A percentile compares a stretch with the other conserved stretches of the same genome.
Evolutionary conservation across 2,797 vertebrate species (phyloP).

Genomic region (Girardinus metallicus): DNA sequence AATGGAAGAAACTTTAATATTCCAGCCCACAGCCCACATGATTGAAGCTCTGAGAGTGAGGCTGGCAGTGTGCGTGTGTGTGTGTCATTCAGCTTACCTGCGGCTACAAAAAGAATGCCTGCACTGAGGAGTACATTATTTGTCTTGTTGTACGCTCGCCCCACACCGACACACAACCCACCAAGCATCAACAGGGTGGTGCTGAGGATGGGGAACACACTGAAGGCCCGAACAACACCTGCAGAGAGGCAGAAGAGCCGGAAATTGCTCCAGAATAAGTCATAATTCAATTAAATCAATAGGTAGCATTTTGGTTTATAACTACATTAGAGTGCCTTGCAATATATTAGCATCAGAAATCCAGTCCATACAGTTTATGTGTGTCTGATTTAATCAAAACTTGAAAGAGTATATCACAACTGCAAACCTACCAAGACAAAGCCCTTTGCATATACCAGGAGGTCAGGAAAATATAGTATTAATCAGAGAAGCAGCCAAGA

Average conservation of each 20-base stretch:
- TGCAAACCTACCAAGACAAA: neutral
- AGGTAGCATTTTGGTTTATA: neutral
- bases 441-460: neutral
- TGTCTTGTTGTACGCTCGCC: conserved; percentile 92
- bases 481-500: neutral
- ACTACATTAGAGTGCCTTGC: neutral
- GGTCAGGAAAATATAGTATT: neutral
- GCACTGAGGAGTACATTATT: conserved; percentile 97
- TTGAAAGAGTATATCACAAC: neutral
- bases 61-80: neutral
- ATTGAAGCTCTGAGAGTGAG: conserved; percentile 20
- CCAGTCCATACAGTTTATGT: neutral
- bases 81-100: conserved; percentile 81
- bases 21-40: conserved; percentile 2
- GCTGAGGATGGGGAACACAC: conserved; percentile 97
- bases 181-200: conserved; percentile 92
- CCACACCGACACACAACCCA: conserved; percentile 91
- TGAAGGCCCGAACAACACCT: conserved; percentile 98
- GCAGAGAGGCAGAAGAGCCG: conserved; percentile 25
- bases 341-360: neutral
- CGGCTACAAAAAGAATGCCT: conserved; percentile 97
- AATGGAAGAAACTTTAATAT: conserved; percentile 1
- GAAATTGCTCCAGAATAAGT: neutral
- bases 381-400: neutral
- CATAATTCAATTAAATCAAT: neutral